Evolutionary conservation across 2,888 invertebrate species (phyloP).

Genomic region (Aromia moschata): DNA sequence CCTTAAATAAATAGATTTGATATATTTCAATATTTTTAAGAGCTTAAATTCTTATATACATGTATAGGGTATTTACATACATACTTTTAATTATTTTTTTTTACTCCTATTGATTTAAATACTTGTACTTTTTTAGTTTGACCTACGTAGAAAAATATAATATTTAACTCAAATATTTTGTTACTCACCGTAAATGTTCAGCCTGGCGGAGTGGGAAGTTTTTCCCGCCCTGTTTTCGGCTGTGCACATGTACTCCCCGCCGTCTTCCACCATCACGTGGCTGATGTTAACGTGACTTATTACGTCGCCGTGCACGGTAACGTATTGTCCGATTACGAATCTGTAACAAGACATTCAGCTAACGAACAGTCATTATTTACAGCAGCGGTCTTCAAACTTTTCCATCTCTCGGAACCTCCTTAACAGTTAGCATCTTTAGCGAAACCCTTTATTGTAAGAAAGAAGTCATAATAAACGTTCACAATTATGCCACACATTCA

Average conservation of each 20-base stretch:
- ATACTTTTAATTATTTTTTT: too few species aligned
- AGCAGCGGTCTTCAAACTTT: too few species aligned
- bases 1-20: too few species aligned
- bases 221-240: constrained; percentile 81
- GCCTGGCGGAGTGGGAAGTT: constrained; percentile 75
- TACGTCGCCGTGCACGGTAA: constrained; percentile 81
- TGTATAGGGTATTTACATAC: not conserved
- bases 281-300: constrained; percentile 86
- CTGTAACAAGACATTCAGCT: constrained; percentile 60
- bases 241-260: constrained; percentile 81
- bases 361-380: too few species aligned
- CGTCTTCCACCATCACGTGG: constrained; percentile 80
- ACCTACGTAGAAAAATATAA: not conserved
- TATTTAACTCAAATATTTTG: not conserved
- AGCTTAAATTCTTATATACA: not conserved
- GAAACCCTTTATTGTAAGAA: too few species aligned
- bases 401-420: too few species aligned
- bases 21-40: not conserved
- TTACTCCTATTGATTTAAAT: too few species aligned
- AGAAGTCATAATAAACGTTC: too few species aligned
- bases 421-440: too few species aligned
- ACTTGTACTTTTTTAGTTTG: too few species aligned
- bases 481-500: too few species aligned
- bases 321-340: constrained; percentile 81
- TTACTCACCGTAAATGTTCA: constrained; percentile 81